A percentile compares a stretch with the other conserved stretches of the same genome.
Evolutionary conservation across 2,888 invertebrate species (phyloP).

Genomic region (Seladonia tumulorum): DNA sequence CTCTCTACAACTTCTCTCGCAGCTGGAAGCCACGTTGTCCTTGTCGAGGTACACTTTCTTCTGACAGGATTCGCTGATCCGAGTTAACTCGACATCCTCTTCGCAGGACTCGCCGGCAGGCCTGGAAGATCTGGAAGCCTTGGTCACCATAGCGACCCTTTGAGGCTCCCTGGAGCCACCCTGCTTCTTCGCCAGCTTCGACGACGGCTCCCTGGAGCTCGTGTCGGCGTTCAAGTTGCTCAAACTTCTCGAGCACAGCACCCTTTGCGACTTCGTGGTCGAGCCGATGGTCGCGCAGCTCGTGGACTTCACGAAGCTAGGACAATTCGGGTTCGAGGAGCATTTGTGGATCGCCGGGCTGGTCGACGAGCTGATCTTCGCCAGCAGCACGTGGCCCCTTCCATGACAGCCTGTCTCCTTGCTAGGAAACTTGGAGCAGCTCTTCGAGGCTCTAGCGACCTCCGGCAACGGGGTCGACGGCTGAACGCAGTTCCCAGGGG

Average conservation of each 20-base stretch:
- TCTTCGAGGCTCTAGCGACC: slow-evolving; percentile 44
- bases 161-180: slow-evolving; percentile 26
- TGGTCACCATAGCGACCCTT: slow-evolving; percentile 14
- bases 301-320: slow-evolving; percentile 58
- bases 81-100: slow-evolving; percentile 38
- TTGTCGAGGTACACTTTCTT: slow-evolving; percentile 41
- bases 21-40: slow-evolving; percentile 40
- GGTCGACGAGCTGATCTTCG: slow-evolving; percentile 16
- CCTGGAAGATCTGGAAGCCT: slow-evolving; percentile 54
- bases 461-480: slow-evolving; percentile 35
- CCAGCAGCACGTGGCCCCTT: slow-evolving; percentile 28
- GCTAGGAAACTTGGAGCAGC: slow-evolving; percentile 52
- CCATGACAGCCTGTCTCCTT: slow-evolving; percentile 33
- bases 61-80: slow-evolving; percentile 41
- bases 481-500: slow-evolving; percentile 17
- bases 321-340: slow-evolving; percentile 74
- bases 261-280: slow-evolving; percentile 61
- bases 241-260: slow-evolving; percentile 54
- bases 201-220: slow-evolving; percentile 35
- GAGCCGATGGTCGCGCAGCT: slow-evolving; percentile 37
- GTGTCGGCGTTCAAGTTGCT: slow-evolving; percentile 48
- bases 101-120: slow-evolving; percentile 32
- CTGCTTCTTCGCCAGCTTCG: slow-evolving; percentile 51
- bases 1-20: slow-evolving; percentile 53
- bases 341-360: slow-evolving; percentile 71